phyloP scores from a whole-genome alignment of 2,797 vertebrate species.

The Aratinga solstitialis region DNA sequence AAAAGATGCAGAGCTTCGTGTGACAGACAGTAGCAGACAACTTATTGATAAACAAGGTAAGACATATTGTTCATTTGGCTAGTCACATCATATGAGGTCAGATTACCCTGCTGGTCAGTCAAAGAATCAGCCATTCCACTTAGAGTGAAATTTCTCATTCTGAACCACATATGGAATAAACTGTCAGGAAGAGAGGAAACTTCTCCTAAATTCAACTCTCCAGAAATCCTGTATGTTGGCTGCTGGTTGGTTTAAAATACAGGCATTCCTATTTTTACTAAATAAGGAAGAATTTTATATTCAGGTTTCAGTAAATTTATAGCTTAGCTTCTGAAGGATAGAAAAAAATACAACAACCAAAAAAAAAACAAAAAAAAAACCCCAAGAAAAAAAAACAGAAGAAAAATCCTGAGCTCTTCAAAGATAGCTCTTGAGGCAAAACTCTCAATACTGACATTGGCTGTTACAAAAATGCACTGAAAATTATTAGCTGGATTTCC shows the following conservation, averaged over 20 bases:
- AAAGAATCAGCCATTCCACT: background rate
- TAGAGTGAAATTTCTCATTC: conserved; percentile 5
- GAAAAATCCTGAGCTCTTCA: background rate
- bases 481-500: background rate
- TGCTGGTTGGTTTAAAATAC: background rate
- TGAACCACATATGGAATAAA: background rate
- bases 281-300: conserved; percentile 19
- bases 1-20: background rate
- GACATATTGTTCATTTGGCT: background rate
- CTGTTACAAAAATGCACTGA: conserved; percentile 2
- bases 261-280: background rate
- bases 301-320: background rate
- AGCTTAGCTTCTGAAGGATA: conserved; percentile 8
- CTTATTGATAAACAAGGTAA: background rate
- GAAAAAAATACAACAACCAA: background rate
- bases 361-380: too few species aligned
- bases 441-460: background rate
- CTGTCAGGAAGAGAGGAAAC: background rate
- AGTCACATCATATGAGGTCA: background rate
- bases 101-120: background rate
- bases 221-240: background rate
- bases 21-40: background rate
- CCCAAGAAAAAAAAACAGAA: background rate
- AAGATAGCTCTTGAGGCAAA: background rate
- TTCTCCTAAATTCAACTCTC: background rate